Percentiles rank a stretch among this genome's conserved stretches.
Evolutionary conservation across 2,888 invertebrate genomes (phyloP).

Genomic region (Athrips mouffetella): DNA sequence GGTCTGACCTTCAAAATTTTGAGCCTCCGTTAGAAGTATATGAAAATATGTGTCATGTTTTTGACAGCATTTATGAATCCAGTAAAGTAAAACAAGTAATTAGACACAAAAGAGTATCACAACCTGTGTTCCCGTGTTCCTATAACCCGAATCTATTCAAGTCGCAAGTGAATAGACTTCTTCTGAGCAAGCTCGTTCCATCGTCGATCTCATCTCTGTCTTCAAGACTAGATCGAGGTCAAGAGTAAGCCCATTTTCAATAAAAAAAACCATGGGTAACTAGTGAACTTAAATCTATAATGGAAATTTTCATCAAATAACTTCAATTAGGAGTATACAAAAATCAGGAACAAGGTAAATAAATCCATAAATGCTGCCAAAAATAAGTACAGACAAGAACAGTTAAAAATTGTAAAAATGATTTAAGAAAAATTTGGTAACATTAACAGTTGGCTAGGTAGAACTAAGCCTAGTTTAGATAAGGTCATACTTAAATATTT

Average conservation of each 20-base stretch:
- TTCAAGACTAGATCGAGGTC: no score
- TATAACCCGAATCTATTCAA: no score
- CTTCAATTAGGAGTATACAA: slow-evolving; percentile 3
- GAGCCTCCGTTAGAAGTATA: slow-evolving; percentile 11
- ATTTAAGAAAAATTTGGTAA: slow-evolving; percentile 12
- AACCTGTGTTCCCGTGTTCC: no score
- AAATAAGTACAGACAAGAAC: slow-evolving; percentile 12
- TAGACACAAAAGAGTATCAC: slow-evolving; percentile 7
- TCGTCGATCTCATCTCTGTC: no score
- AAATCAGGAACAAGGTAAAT: slow-evolving; percentile 7
- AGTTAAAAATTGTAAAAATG: slow-evolving; percentile 13
- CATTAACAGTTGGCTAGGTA: slow-evolving; percentile 10
- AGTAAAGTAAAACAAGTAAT: background rate
- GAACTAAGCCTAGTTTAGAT: background rate
- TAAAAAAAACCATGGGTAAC: no score
- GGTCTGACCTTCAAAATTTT: background rate
- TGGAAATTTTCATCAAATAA: slow-evolving; percentile 14
- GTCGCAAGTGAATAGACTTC: no score
- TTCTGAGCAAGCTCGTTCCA: no score
- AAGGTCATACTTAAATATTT: background rate
- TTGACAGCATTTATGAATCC: slow-evolving; percentile 1
- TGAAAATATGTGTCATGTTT: background rate
- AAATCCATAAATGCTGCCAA: slow-evolving; percentile 9
- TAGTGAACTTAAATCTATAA: background rate
- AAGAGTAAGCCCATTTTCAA: no score